Conservation (phyloP, 2,797 vertebrate genomes). For the Merluccius polli region DNA sequence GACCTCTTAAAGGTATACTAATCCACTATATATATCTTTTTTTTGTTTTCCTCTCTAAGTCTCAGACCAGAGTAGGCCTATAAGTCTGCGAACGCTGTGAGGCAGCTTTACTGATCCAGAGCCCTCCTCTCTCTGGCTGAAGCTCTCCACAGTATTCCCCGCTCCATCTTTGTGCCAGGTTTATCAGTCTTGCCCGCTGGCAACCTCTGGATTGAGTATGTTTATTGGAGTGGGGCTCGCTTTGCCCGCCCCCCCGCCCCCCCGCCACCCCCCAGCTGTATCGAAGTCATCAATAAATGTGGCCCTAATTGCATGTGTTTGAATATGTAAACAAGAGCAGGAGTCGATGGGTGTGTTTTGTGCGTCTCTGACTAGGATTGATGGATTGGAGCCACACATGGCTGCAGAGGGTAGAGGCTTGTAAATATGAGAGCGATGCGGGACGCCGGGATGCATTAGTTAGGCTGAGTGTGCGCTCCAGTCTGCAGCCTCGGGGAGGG, state of each 20-base stretch:
- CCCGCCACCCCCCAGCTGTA: conserved; percentile 50
- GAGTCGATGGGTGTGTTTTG: conserved; percentile 64
- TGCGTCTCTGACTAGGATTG: conserved; percentile 51
- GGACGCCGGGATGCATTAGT: conserved; percentile 34
- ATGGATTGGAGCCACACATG: conserved; percentile 54
- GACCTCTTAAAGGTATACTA: conserved; percentile 9
- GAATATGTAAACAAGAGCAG: conserved; percentile 70
- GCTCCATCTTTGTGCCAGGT: conserved; percentile 44
- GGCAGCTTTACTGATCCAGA: conserved; percentile 42
- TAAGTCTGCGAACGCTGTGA: conserved; percentile 6
- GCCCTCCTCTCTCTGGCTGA: conserved; percentile 40
- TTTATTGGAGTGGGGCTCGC: conserved; percentile 55
- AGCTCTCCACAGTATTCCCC: conserved; percentile 33
- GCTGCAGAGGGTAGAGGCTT: conserved; percentile 35
- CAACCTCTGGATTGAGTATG: conserved; percentile 44
- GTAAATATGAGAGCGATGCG: conserved; percentile 29
- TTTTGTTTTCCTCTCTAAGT: too few species aligned
- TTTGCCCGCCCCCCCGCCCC: conserved; percentile 45
- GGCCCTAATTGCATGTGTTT: conserved; percentile 66
- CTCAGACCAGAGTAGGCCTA: conserved; percentile 4
- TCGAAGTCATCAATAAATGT: conserved; percentile 58
- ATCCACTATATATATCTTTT: conserved; percentile 18
- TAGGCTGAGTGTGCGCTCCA: conserved; percentile 44
- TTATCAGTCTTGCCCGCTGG: conserved; percentile 54
- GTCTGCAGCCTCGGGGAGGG: conserved; percentile 32